Base-by-base conservation (phyloP, 2,797 vertebrate species). In the Oreochromis grahami region DNA sequence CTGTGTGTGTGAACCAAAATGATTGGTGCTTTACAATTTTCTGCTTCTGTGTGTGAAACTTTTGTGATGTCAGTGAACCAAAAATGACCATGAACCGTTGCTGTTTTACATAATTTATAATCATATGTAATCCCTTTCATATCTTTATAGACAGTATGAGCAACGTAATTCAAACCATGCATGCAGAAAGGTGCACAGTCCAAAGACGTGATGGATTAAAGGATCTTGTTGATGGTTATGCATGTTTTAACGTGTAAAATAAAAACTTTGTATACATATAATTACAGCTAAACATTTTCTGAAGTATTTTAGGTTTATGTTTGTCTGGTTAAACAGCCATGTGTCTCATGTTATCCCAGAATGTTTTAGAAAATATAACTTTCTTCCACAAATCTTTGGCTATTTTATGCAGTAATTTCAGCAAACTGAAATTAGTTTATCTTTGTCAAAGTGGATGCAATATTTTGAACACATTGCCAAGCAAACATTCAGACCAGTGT, bases 141-240 rank as follows among this genome's bases (percentile, higher is more conserved):
- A 34, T 83, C 13, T 41, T 34, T 36, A 3, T 60, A n/a, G 50
- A 63, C 2, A 43, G 38, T 4, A 36, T 76, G 24, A 84, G 21
- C 5, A 3, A 17, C 72, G n/a, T 19, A 5, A 26, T 29, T 70
- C 3, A 24, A 26, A 65, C 34, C 50, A 32, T 9, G n/a, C 15
- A 13, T 38, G 24, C 12, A 26, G 32, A 80, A 21, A 36, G 70
- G 60, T 65, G 60, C 58, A n/a, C 52, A 81, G 29, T 19, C 29
- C 63, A 68, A 84, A 83, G 81, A 76, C 43, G 63, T 83, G 32
- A 77, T 0, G 52, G 58, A 84, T 83, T 82, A 80, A 87, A 84
- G 60, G 34, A 48, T 50, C 48, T 77, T 8, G 8, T 48, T 26
- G 34, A 11, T 21, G 14, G 32, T 15, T 81, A 45, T 80, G 29